Base-by-base conservation (phyloP, 2,797 vertebrate species). In the Discoglossus pictus region DNA sequence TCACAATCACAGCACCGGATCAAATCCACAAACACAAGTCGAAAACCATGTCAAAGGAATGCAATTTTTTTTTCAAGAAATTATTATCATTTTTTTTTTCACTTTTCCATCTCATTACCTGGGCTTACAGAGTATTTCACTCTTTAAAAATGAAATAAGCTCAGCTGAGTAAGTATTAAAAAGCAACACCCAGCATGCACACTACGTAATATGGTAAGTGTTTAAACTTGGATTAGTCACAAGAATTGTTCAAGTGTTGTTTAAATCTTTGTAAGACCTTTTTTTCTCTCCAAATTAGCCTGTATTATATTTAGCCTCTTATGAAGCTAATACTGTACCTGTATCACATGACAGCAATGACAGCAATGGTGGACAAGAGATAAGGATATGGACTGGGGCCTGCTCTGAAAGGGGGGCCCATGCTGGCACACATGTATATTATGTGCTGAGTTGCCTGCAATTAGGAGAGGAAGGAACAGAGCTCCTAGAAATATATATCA, bases 41-140 rank as follows among this genome's bases (percentile, higher is more conserved):
- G 38, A 54, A 61, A 51, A 53, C 50, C 48, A 38, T 55, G 58
- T 61, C 42, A 61, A 61, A 54, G 34, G 31, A 54, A 61, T 39
- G 20, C 10, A 8, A 31, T 39, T 43, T 68, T 54, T 25, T 58
- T 68, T 53, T 23, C 54, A 13, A 17, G 65, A 68, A 68, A 70
- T 47, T 39, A 47, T 70, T 25, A 7, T 53, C 10, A 4, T 31
- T 31, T 31, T 31, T 39, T 58, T 61, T 70, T 40, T 40, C 18
- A 31, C 8, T 42, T 68, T 70, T 62, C 67, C 59, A 62, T 70
- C 35, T 70, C 67, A 63, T 63, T 62, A 55, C 67, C 42, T 56
- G 40, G 40, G n/a, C 10, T 13, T 35, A 63, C 40, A 43, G 16
- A 10, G 3, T 34, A 42, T 36, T 53, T 60, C 24, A 20, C 13